Conservation (phyloP, 2,888 invertebrate species). For the Watsonalla cultraria region DNA sequence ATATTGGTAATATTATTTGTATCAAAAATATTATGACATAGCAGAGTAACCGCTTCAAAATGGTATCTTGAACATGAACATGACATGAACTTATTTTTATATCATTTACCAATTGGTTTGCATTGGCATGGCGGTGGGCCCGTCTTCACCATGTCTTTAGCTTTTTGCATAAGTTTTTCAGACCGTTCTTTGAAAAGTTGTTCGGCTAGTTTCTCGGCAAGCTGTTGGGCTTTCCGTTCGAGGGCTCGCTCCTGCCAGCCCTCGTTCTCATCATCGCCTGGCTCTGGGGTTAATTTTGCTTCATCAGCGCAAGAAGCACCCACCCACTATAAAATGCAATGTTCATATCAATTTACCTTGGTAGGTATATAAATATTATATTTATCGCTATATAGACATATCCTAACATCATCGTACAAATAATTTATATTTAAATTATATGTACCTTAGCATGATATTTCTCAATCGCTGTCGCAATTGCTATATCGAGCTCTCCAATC, state of each 20-base stretch:
- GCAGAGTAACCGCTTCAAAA: no score
- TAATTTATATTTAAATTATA: neutral
- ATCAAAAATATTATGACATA: no score
- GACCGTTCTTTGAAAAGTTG: slow-evolving; percentile 49
- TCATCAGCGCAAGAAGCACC: slow-evolving; percentile 53
- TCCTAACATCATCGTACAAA: neutral
- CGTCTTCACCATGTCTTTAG: slow-evolving; percentile 35
- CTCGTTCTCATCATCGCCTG: slow-evolving; percentile 24
- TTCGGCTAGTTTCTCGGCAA: slow-evolving; percentile 53
- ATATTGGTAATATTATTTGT: no score
- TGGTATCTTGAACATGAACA: no score
- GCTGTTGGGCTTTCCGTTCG: slow-evolving; percentile 48
- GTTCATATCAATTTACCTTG: slow-evolving; percentile 1
- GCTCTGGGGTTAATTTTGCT: slow-evolving; percentile 24
- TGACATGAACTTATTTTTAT: no score
- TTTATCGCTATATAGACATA: no score
- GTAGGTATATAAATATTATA: no score
- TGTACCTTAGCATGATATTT: slow-evolving; percentile 63
- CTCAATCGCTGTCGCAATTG: slow-evolving; percentile 64
- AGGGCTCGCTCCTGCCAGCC: slow-evolving; percentile 47
- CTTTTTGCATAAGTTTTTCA: slow-evolving; percentile 41
- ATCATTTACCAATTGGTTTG: slow-evolving; percentile 5
- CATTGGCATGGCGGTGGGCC: slow-evolving; percentile 54
- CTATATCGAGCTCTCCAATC: slow-evolving; percentile 60
- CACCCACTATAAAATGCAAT: slow-evolving; percentile 47